A percentile compares a stretch with the other conserved stretches of the same genome.
Evolutionary conservation across 2,797 vertebrate genomes (phyloP).

Genomic region (Mycteria americana): DNA sequence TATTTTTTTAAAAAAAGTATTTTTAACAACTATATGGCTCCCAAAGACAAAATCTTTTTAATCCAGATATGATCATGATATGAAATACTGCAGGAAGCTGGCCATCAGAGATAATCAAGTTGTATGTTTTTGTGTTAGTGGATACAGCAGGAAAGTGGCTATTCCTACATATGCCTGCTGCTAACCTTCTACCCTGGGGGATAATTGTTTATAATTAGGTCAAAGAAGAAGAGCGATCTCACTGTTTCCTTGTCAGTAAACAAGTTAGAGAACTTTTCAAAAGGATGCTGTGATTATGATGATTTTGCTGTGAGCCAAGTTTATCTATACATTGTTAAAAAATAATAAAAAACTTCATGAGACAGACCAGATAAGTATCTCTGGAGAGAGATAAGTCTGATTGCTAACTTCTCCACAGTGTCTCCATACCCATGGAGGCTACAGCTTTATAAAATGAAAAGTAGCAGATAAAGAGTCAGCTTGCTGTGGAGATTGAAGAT

Average conservation of each 20-base stretch:
- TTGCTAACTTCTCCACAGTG: neutral
- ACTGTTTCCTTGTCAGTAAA: neutral
- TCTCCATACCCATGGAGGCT: neutral
- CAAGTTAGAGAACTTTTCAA: neutral
- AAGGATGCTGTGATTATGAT: neutral
- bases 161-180: neutral
- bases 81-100: neutral
- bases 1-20: neutral
- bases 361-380: slow-evolving; percentile 24
- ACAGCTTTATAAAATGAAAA: slow-evolving; percentile 20
- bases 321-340: neutral
- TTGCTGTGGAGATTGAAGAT: slow-evolving; percentile 33
- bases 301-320: neutral
- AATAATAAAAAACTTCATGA: neutral
- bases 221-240: neutral
- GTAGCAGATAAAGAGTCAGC: slow-evolving; percentile 28
- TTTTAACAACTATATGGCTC: neutral
- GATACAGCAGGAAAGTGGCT: neutral
- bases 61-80: neutral
- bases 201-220: neutral
- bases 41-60: neutral
- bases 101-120: neutral
- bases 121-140: neutral
- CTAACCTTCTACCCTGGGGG: neutral
- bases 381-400: neutral